phyloP scores from a whole-genome alignment of 2,888 invertebrate genomes.

The Microctonus hyperodae region DNA sequence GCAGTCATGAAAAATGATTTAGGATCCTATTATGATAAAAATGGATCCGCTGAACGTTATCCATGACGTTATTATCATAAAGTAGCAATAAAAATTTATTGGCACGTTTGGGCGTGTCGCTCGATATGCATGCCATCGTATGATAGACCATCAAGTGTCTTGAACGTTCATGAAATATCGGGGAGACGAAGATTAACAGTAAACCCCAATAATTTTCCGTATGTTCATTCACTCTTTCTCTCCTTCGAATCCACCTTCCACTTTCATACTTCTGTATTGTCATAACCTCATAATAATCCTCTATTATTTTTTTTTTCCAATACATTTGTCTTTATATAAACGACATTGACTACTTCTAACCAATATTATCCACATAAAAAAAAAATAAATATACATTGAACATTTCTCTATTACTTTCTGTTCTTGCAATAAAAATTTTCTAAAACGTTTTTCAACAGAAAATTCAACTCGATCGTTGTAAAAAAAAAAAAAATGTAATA shows the following conservation, averaged over 20 bases:
- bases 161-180: constrained; percentile 8
- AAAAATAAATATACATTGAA: too few species aligned
- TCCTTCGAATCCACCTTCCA: not conserved
- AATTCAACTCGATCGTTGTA: constrained; percentile 1
- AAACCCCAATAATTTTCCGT: constrained; percentile 11
- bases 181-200: constrained; percentile 21
- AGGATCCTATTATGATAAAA: constrained; percentile 54
- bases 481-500: constrained; percentile 4
- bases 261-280: not conserved
- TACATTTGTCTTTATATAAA: constrained; percentile 19
- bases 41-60: constrained; percentile 51
- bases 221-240: not conserved
- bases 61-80: constrained; percentile 55
- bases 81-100: constrained; percentile 61
- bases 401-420: not conserved
- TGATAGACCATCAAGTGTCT: constrained; percentile 23
- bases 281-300: not conserved
- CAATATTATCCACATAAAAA: not conserved
- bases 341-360: not conserved
- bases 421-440: not conserved
- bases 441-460: constrained; percentile 6
- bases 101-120: constrained; percentile 46
- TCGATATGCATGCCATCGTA: constrained; percentile 3
- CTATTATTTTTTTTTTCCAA: not conserved
- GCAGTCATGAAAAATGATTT: constrained; percentile 48